Conservation (phyloP, 2,888 invertebrate species). For the Diadromus collaris region DNA sequence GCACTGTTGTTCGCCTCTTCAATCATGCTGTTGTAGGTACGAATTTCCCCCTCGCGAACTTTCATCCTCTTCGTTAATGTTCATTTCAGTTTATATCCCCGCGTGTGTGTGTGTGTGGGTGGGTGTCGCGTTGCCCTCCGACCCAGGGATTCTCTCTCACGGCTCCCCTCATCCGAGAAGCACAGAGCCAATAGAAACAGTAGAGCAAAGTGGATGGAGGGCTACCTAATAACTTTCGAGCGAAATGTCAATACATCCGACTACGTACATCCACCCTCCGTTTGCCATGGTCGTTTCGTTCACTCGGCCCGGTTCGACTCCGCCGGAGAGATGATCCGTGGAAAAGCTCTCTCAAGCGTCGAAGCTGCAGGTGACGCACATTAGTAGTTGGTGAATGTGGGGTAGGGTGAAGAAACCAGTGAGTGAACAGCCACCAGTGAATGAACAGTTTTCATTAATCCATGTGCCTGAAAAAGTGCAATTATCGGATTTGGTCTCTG, state of each 20-base stretch:
- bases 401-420: no score
- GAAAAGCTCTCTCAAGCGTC: neutral
- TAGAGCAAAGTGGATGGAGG: slow-evolving; percentile 52
- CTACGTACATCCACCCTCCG: slow-evolving; percentile 12
- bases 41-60: slow-evolving; percentile 32
- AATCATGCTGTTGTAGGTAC: neutral
- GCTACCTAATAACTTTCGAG: slow-evolving; percentile 54
- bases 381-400: neutral
- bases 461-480: no score
- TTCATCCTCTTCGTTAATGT: slow-evolving; percentile 53
- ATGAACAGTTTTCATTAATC: no score
- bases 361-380: neutral
- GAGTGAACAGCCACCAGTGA: no score
- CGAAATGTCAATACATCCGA: slow-evolving; percentile 56
- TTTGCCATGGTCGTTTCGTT: slow-evolving; percentile 21
- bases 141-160: slow-evolving; percentile 5
- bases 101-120: no score
- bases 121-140: slow-evolving; percentile 12
- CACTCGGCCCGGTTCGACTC: slow-evolving; percentile 3
- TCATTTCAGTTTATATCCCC: slow-evolving; percentile 29
- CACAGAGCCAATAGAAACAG: slow-evolving; percentile 49
- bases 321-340: neutral
- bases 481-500: no score
- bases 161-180: slow-evolving; percentile 11
- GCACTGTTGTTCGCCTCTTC: slow-evolving; percentile 46